A percentile compares a stretch with the other conserved stretches of the same genome.
Conservation (phyloP, 2,888 invertebrate genomes). For the Epinotia nisella region DNA sequence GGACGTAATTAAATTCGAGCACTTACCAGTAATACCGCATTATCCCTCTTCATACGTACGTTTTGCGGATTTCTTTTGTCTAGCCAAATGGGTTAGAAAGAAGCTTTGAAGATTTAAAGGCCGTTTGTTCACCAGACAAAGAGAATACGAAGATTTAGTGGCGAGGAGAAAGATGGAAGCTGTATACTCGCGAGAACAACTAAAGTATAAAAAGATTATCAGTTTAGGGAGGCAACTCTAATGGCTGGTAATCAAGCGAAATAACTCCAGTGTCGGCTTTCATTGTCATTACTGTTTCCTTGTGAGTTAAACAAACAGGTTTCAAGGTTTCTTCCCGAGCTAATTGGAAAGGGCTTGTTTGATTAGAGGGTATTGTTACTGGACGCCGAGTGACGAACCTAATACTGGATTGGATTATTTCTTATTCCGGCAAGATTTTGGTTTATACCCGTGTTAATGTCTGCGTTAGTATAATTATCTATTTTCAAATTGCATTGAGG, state of each 20-base stretch:
- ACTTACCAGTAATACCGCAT: slow-evolving; percentile 26
- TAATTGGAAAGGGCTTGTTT: slow-evolving; percentile 30
- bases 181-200: slow-evolving; percentile 46
- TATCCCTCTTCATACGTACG: slow-evolving; percentile 37
- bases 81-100: slow-evolving; percentile 54
- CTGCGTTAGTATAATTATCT: no score
- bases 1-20: slow-evolving; percentile 32
- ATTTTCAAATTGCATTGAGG: no score
- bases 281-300: slow-evolving; percentile 35
- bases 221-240: slow-evolving; percentile 37
- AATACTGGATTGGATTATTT: slow-evolving; percentile 8
- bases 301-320: slow-evolving; percentile 37
- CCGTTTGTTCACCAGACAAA: slow-evolving; percentile 59
- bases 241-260: slow-evolving; percentile 41
- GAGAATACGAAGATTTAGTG: slow-evolving; percentile 59
- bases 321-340: slow-evolving; percentile 18
- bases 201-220: slow-evolving; percentile 45
- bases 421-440: neutral
- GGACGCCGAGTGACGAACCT: slow-evolving; percentile 4
- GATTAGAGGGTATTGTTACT: slow-evolving; percentile 13
- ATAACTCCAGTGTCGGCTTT: slow-evolving; percentile 43
- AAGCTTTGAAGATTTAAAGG: slow-evolving; percentile 60
- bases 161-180: slow-evolving; percentile 52
- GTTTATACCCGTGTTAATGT: no score
- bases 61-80: slow-evolving; percentile 45